phyloP scores from a whole-genome alignment of 2,888 invertebrate species.

The Gari tellinella region DNA sequence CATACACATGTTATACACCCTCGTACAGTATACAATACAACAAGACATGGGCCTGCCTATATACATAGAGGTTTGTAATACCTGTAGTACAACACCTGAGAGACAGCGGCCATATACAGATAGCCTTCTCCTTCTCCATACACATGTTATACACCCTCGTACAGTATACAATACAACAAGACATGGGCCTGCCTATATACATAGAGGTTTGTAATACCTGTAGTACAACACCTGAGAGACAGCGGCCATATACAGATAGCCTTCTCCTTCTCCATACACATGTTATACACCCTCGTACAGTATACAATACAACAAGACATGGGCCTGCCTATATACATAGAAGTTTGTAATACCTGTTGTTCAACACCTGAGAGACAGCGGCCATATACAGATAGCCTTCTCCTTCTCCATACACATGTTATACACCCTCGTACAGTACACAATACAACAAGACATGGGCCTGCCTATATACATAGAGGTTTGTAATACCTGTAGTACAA shows the following conservation, averaged over 20 bases:
- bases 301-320: conserved; percentile 61
- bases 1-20: conserved; percentile 59
- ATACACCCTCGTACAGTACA: conserved; percentile 55
- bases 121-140: conserved; percentile 65
- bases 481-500: conserved; percentile 63
- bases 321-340: conserved; percentile 50
- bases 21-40: conserved; percentile 55
- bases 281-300: conserved; percentile 58
- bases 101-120: conserved; percentile 72
- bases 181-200: conserved; percentile 61
- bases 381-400: conserved; percentile 71
- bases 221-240: conserved; percentile 66
- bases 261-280: conserved; percentile 63
- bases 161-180: conserved; percentile 55
- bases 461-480: conserved; percentile 48
- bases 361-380: conserved; percentile 69
- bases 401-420: conserved; percentile 64
- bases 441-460: conserved; percentile 65
- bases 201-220: conserved; percentile 63
- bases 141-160: conserved; percentile 61
- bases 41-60: conserved; percentile 65
- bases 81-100: conserved; percentile 66
- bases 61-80: conserved; percentile 42
- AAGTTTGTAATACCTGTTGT: conserved; percentile 62
- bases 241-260: conserved; percentile 74